Evolutionary conservation across 2,797 vertebrate genomes (phyloP).

Genomic region (Menidia menidia): DNA sequence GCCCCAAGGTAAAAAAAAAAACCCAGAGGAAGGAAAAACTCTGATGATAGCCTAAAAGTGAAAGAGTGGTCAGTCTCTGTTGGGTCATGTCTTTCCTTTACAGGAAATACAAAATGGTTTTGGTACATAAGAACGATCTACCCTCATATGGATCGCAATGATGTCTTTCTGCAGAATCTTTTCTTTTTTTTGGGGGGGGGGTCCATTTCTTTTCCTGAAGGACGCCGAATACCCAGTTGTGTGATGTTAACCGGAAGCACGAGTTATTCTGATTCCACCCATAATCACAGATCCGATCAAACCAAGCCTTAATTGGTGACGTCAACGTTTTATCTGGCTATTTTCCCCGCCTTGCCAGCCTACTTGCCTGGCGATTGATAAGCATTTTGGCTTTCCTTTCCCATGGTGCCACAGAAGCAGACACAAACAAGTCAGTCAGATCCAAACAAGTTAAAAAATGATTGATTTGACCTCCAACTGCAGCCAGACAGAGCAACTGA

Average conservation of each 20-base stretch:
- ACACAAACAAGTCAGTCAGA: no score
- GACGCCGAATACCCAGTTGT: conserved; percentile 16
- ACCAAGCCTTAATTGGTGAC: conserved; percentile 2
- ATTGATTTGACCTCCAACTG: no score
- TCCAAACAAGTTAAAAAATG: no score
- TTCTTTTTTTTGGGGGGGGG: conserved; percentile 14
- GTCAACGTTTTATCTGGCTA: neutral
- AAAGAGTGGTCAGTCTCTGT: conserved; percentile 3
- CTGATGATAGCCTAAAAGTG: no score
- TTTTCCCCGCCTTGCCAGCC: no score
- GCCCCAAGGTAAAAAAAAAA: no score
- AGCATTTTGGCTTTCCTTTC: conserved; percentile 10
- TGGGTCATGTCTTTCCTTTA: neutral
- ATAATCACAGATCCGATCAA: no score
- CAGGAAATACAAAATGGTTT: conserved; percentile 6
- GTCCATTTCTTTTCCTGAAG: conserved; percentile 21
- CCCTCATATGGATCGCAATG: conserved; percentile 23
- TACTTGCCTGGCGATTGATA: conserved; percentile 45
- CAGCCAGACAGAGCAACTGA: no score
- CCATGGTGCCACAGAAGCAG: no score
- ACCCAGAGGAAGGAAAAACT: no score
- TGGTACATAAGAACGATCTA: no score
- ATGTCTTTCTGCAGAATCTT: conserved; percentile 26
- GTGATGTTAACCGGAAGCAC: conserved; percentile 28
- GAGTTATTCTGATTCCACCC: conserved; percentile 17